These are phyloP conservation scores for Lumbricus terrestris DNA, from an alignment of 2,888 invertebrate genomes.

Conservation along the genomic window DNA sequence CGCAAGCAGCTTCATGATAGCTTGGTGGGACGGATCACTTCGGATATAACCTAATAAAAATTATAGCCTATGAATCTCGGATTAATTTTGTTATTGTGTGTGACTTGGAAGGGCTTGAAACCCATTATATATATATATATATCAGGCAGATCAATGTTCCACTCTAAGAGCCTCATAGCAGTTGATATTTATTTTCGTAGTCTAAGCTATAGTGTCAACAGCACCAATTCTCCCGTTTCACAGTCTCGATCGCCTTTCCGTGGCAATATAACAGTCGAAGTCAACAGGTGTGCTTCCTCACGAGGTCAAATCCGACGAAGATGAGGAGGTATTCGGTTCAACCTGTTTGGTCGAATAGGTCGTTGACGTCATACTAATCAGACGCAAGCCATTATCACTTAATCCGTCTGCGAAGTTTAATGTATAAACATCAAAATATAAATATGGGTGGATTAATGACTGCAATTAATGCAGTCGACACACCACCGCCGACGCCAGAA, in stretches of 20 bases:
- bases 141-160: neutral
- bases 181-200: no score
- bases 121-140: no score
- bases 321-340: conserved; percentile 3
- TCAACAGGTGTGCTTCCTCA: neutral
- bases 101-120: no score
- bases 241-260: neutral
- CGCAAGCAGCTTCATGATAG: no score
- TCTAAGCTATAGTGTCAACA: neutral
- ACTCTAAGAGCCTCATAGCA: neutral
- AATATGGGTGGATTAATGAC: no score
- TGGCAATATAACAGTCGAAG: neutral
- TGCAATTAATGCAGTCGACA: no score
- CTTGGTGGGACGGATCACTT: no score
- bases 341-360: neutral
- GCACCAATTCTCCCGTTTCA: neutral
- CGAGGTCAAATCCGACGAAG: neutral
- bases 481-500: no score
- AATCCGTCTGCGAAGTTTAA: neutral
- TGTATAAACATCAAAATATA: no score
- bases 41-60: no score
- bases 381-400: neutral
- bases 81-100: no score
- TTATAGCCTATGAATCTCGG: no score
- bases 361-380: neutral